phyloP scores from a whole-genome alignment of 2,797 vertebrate species.

The Eupleurogrammus muticus region DNA sequence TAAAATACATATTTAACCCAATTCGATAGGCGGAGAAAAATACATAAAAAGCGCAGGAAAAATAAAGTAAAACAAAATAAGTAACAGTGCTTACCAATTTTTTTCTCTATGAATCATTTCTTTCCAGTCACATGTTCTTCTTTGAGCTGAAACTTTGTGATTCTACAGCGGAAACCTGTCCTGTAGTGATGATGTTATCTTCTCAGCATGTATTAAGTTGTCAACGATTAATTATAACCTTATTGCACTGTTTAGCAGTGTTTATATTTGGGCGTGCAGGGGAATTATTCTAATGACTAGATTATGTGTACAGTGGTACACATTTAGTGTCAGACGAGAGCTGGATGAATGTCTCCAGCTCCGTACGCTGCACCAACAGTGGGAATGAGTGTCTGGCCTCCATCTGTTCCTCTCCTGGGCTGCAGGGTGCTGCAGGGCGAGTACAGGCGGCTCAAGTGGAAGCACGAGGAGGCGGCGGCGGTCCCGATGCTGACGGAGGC shows the following conservation, averaged over 20 bases:
- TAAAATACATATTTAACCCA: too few species aligned
- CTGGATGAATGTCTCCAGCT: constrained; percentile 25
- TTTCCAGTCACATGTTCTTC: too few species aligned
- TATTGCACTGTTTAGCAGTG: constrained; percentile 22
- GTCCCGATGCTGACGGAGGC: constrained; percentile 87
- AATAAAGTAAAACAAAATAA: too few species aligned
- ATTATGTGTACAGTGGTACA: not conserved
- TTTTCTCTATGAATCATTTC: too few species aligned
- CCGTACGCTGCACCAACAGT: constrained; percentile 13
- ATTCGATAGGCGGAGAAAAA: too few species aligned
- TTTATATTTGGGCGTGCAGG: constrained; percentile 14
- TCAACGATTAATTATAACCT: constrained; percentile 21
- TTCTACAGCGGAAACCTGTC: too few species aligned
- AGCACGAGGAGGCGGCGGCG: constrained; percentile 93
- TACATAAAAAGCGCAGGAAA: too few species aligned
- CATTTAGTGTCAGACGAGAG: constrained; percentile 7
- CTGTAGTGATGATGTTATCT: not conserved
- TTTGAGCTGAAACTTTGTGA: too few species aligned
- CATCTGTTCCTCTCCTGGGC: constrained; percentile 22
- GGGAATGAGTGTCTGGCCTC: constrained; percentile 22
- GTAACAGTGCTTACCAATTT: too few species aligned
- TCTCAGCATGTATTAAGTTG: constrained; percentile 9
- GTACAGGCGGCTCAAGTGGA: constrained; percentile 95
- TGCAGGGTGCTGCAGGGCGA: constrained; percentile 95
- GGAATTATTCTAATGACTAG: constrained; percentile 16